A percentile compares a stretch with the other conserved stretches of the same genome.
phyloP scores from a whole-genome alignment of 2,888 invertebrate genomes.

The Papilio demoleus region DNA sequence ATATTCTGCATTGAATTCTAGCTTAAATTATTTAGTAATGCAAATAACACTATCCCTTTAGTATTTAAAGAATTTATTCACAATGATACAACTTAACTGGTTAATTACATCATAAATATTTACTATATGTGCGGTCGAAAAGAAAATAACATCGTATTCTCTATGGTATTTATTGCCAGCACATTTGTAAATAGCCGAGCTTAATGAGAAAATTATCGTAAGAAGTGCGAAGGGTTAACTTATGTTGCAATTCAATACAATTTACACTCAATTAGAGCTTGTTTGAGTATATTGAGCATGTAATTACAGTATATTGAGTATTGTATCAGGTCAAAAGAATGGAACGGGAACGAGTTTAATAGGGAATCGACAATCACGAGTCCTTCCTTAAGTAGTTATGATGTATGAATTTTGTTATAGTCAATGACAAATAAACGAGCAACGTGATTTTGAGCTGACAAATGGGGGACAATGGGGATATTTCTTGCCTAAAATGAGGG shows the following conservation, averaged over 20 bases:
- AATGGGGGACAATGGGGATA: too few relatives aligned
- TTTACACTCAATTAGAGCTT: constrained; percentile 49
- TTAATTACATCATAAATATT: constrained; percentile 29
- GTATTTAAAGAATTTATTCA: background rate
- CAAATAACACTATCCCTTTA: background rate
- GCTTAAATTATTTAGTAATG: too few relatives aligned
- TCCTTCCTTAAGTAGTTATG: background rate
- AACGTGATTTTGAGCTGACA: too few relatives aligned
- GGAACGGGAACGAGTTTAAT: background rate
- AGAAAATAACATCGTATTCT: constrained; percentile 26
- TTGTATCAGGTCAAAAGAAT: background rate
- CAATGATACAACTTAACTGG: constrained; percentile 24
- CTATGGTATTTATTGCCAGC: constrained; percentile 28
- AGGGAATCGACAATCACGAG: too few relatives aligned
- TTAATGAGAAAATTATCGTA: constrained; percentile 39
- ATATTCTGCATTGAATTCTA: too few relatives aligned
- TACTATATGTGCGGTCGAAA: constrained; percentile 26
- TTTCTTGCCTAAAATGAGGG: too few relatives aligned
- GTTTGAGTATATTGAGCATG: constrained; percentile 23
- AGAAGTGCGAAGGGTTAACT: constrained; percentile 28
- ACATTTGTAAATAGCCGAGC: constrained; percentile 30
- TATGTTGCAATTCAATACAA: constrained; percentile 40
- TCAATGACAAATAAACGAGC: too few relatives aligned
- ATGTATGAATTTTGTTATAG: background rate
- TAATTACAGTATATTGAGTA: background rate